These are phyloP conservation scores for Zaprionus inermis DNA, from an alignment of 1,140 invertebrate genomes.

Conservation along the genomic window DNA sequence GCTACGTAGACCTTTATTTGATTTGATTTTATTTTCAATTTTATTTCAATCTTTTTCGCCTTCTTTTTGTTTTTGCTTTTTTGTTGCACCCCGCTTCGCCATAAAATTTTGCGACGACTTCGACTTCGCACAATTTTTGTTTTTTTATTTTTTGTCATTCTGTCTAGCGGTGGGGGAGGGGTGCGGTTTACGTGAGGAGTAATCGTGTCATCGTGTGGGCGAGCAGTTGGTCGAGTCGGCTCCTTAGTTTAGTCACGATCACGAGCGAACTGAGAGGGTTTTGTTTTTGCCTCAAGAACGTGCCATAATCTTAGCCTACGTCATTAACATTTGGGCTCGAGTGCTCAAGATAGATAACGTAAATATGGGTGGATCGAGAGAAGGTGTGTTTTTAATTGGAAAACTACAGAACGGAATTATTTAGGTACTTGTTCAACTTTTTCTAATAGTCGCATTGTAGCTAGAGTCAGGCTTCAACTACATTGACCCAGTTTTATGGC, in stretches of 20 bases:
- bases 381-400: conserved; percentile 46
- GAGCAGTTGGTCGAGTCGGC: conserved; percentile 8
- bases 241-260: conserved; percentile 74
- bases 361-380: conserved; percentile 56
- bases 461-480: neutral
- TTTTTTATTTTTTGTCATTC: neutral
- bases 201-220: conserved; percentile 47
- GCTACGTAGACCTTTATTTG: conserved; percentile 68
- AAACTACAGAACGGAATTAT: conserved; percentile 51
- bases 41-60: conserved; percentile 42
- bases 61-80: conserved; percentile 2
- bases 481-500: neutral
- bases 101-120: conserved; percentile 70
- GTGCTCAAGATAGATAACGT: conserved; percentile 33
- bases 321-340: conserved; percentile 57
- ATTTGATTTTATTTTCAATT: conserved; percentile 68
- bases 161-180: neutral
- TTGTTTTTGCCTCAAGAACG: conserved; percentile 54
- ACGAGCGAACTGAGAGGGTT: conserved; percentile 24
- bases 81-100: conserved; percentile 50
- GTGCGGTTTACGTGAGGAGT: neutral
- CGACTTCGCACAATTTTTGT: conserved; percentile 37
- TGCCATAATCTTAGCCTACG: conserved; percentile 49
- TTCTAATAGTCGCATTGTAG: neutral
- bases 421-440: conserved; percentile 30